phyloP scores from a whole-genome alignment of 2,888 invertebrate species.

The Trichacis sp. region DNA sequence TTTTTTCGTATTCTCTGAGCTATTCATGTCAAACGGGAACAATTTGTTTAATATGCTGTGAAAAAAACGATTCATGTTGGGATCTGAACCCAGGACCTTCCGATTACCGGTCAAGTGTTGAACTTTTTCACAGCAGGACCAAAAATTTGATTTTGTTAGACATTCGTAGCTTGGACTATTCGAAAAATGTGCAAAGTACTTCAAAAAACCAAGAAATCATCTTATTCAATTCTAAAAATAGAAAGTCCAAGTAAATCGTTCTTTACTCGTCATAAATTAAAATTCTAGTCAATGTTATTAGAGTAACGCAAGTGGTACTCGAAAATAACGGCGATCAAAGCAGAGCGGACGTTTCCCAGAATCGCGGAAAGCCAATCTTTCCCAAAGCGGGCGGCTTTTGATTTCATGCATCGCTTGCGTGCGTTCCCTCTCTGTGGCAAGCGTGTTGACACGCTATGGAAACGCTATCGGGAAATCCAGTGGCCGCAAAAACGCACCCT shows the following conservation, averaged over 20 bases:
- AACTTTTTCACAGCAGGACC: too few species aligned
- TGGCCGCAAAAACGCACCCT: slow-evolving; percentile 63
- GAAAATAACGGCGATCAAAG: slow-evolving; percentile 4
- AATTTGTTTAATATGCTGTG: too few species aligned
- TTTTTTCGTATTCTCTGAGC: too few species aligned
- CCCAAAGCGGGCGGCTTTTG: slow-evolving; percentile 18
- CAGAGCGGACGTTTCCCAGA: slow-evolving; percentile 17
- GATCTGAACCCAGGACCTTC: too few species aligned
- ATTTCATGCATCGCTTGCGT: slow-evolving; percentile 40
- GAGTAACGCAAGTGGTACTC: neutral
- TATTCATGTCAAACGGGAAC: too few species aligned
- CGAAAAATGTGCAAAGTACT: too few species aligned
- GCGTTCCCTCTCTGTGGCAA: slow-evolving; percentile 48
- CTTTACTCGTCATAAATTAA: too few species aligned
- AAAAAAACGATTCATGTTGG: too few species aligned
- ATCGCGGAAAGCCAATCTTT: slow-evolving; percentile 28
- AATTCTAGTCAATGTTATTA: neutral
- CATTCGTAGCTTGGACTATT: too few species aligned
- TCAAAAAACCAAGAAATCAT: too few species aligned
- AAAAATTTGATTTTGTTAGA: too few species aligned
- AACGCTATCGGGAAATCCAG: slow-evolving; percentile 65
- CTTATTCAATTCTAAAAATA: neutral
- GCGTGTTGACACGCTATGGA: slow-evolving; percentile 69
- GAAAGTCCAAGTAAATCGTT: neutral
- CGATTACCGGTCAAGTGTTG: too few species aligned